Evolutionary conservation across 2,797 vertebrate species (phyloP).

Genomic region (Xenentodon cancila): DNA sequence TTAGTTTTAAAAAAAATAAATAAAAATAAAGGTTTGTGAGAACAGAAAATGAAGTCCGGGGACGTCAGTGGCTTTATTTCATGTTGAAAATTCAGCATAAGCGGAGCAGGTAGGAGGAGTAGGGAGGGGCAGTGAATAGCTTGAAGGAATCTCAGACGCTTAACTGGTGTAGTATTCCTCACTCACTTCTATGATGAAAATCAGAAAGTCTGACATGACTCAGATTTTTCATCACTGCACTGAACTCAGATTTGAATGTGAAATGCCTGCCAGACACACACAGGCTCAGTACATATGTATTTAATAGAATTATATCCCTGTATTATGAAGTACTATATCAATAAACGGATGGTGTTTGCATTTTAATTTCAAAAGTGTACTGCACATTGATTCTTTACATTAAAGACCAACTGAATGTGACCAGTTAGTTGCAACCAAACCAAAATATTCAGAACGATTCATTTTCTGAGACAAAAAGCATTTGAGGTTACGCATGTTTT

Average conservation of each 20-base stretch:
- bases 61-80: constrained; percentile 14
- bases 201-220: constrained; percentile 25
- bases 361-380: constrained; percentile 34
- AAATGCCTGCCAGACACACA: constrained; percentile 65
- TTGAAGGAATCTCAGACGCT: too few relatives aligned
- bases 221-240: constrained; percentile 53
- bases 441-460: too few relatives aligned
- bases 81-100: constrained; percentile 3
- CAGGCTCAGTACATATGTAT: constrained; percentile 69
- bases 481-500: too few relatives aligned
- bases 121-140: neutral
- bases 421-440: too few relatives aligned
- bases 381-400: neutral
- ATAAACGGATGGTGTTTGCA: constrained; percentile 76
- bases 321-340: constrained; percentile 67
- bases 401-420: neutral
- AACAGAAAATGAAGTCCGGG: constrained; percentile 9
- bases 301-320: constrained; percentile 67
- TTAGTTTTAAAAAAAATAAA: too few relatives aligned
- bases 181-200: constrained; percentile 20
- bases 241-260: constrained; percentile 71
- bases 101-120: neutral
- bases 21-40: constrained; percentile 24
- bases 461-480: too few relatives aligned
- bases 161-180: constrained; percentile 8